Percentiles rank a stretch among this genome's conserved stretches.
These are phyloP conservation scores for Oeneis ivallda DNA, from an alignment of 2,888 invertebrate genomes.

Conservation along the genomic window DNA sequence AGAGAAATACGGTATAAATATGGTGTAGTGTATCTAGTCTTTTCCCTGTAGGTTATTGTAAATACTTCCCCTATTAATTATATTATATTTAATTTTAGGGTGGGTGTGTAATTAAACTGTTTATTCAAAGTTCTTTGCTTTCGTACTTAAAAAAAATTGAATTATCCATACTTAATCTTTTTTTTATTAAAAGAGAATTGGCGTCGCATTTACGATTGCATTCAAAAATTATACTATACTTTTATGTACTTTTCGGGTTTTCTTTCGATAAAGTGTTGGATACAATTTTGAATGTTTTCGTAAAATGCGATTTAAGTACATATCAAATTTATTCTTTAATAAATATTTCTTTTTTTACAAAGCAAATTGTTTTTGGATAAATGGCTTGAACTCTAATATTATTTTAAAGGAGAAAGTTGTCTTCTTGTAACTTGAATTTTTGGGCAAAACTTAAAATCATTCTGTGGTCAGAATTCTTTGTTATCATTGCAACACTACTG, in stretches of 20 bases:
- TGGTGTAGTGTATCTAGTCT: conserved; percentile 78
- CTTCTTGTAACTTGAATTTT: conserved; percentile 45
- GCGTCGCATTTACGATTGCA: conserved; percentile 15
- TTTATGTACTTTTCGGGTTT: conserved; percentile 33
- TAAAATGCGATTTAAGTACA: conserved; percentile 57
- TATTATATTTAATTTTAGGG: conserved; percentile 19
- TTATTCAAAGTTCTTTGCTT: conserved; percentile 32
- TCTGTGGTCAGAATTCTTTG: conserved; percentile 39
- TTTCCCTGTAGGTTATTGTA: conserved; percentile 35
- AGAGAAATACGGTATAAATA: conserved; percentile 79
- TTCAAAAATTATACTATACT: conserved; percentile 1
- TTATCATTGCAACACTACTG: conserved; percentile 2
- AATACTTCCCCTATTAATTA: conserved; percentile 27
- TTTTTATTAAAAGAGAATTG: conserved; percentile 4
- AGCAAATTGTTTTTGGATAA: conserved; percentile 50
- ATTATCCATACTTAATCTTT: background rate
- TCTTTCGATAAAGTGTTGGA: conserved; percentile 14
- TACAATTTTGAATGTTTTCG: conserved; percentile 26
- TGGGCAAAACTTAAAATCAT: conserved; percentile 51
- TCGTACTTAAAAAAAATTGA: conserved; percentile 27
- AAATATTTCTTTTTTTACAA: conserved; percentile 37
- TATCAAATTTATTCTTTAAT: conserved; percentile 49
- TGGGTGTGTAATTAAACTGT: conserved; percentile 19
- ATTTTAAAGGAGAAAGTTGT: conserved; percentile 33
- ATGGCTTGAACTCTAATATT: conserved; percentile 38